These are phyloP conservation scores for Chaetura pelagica DNA, from an alignment of 2,113 vertebrate genomes.

Conservation along the genomic window DNA sequence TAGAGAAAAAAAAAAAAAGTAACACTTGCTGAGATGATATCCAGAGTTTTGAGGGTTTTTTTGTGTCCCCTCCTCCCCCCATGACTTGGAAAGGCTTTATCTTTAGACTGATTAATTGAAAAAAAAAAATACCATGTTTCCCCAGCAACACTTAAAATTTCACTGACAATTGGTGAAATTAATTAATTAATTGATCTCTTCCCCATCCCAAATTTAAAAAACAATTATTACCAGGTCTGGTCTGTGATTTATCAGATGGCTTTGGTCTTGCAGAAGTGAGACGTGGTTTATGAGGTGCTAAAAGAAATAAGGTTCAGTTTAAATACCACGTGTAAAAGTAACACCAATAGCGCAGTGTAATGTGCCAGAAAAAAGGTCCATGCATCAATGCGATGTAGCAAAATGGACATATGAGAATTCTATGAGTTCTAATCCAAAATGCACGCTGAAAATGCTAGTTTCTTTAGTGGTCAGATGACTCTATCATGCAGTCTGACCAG, in stretches of 20 bases:
- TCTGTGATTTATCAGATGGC: conserved; percentile 40
- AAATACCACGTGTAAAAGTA: not conserved
- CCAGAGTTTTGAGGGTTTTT: not conserved
- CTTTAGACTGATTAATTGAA: not conserved
- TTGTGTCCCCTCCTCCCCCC: no score
- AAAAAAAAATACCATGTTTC: not conserved
- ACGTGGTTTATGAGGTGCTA: conserved; percentile 56
- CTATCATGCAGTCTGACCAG: conserved; percentile 49
- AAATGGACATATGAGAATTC: conserved; percentile 27
- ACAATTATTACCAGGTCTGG: conserved; percentile 61
- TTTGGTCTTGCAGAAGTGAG: conserved; percentile 67
- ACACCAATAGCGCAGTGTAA: not conserved
- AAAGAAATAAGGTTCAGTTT: conserved; percentile 46
- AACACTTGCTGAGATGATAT: not conserved
- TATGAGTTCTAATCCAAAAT: conserved; percentile 23
- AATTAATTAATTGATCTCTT: not conserved
- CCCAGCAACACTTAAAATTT: not conserved
- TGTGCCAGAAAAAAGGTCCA: conserved; percentile 17
- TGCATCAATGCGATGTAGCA: not conserved
- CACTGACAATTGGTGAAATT: not conserved
- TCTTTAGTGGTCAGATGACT: conserved; percentile 49
- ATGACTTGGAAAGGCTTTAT: not conserved
- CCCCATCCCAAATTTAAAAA: not conserved
- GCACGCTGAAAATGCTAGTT: conserved; percentile 33
- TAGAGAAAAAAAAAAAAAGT: not conserved